These are phyloP conservation scores for Goniozus legneri DNA, from an alignment of 1,140 invertebrate genomes.

Conservation along the genomic window DNA sequence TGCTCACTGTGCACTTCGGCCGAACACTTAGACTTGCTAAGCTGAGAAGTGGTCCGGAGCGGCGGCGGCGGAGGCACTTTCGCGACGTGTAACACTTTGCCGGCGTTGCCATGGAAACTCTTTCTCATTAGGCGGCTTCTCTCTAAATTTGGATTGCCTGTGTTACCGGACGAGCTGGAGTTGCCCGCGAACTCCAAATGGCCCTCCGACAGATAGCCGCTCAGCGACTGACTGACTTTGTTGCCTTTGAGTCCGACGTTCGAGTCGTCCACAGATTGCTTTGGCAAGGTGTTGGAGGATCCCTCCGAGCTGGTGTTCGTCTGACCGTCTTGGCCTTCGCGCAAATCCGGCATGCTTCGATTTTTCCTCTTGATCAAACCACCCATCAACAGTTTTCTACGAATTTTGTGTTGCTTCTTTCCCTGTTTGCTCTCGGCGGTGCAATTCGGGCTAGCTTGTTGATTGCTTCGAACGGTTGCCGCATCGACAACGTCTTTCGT, in stretches of 20 bases:
- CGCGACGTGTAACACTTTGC: constrained; percentile 73
- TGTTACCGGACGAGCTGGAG: constrained; percentile 45
- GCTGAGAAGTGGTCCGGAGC: constrained; percentile 79
- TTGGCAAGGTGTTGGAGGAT: constrained; percentile 51
- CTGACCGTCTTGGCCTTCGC: constrained; percentile 65
- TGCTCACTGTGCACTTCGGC: constrained; percentile 60
- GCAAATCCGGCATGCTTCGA: constrained; percentile 85
- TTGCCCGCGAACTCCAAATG: constrained; percentile 72
- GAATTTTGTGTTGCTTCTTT: constrained; percentile 88
- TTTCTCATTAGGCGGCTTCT: constrained; percentile 85
- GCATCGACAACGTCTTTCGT: constrained; percentile 59
- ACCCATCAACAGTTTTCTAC: constrained; percentile 84
- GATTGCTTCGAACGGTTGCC: constrained; percentile 19
- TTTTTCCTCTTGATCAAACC: constrained; percentile 85
- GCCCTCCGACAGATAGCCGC: constrained; percentile 83
- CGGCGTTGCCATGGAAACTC: constrained; percentile 80
- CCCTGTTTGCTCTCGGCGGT: constrained; percentile 64
- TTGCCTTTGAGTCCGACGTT: constrained; percentile 63
- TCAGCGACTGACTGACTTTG: constrained; percentile 61
- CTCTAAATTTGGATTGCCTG: constrained; percentile 77
- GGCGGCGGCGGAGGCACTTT: constrained; percentile 85
- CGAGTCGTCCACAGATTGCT: constrained; percentile 71
- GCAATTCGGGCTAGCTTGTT: neutral
- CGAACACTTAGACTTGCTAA: constrained; percentile 67
- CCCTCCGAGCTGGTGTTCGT: constrained; percentile 28